Evolutionary conservation across 2,888 invertebrate species (phyloP).

Genomic region (Cosmia pyralina): DNA sequence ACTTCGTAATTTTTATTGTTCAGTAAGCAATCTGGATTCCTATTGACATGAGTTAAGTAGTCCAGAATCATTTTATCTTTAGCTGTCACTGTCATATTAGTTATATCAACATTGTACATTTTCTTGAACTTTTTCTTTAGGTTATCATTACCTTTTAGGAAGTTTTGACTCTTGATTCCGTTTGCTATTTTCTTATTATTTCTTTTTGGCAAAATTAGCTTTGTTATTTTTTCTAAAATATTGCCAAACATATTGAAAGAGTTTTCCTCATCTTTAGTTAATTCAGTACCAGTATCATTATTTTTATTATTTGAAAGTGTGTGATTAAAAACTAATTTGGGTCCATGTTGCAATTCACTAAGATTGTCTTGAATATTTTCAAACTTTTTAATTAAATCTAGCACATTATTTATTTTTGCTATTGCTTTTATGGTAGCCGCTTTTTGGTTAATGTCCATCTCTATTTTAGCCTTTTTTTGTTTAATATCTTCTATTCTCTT

Average conservation of each 20-base stretch:
- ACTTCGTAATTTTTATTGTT: slow-evolving; percentile 62
- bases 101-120: slow-evolving; percentile 72
- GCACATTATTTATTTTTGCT: slow-evolving; percentile 77
- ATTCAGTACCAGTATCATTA: slow-evolving; percentile 7
- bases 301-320: slow-evolving; percentile 5
- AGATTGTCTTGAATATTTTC: slow-evolving; percentile 76
- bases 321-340: slow-evolving; percentile 25
- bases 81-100: slow-evolving; percentile 71
- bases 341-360: slow-evolving; percentile 65
- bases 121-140: slow-evolving; percentile 71
- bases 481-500: not conserved
- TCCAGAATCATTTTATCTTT: slow-evolving; percentile 84
- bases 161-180: slow-evolving; percentile 69
- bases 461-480: slow-evolving; percentile 9
- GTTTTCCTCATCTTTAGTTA: slow-evolving; percentile 68
- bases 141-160: slow-evolving; percentile 65
- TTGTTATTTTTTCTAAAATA: slow-evolving; percentile 80
- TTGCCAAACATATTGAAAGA: slow-evolving; percentile 78
- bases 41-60: slow-evolving; percentile 79
- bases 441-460: slow-evolving; percentile 22
- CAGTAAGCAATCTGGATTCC: slow-evolving; percentile 76
- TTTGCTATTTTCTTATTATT: slow-evolving; percentile 70
- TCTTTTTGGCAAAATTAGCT: slow-evolving; percentile 78
- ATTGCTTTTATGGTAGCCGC: slow-evolving; percentile 70
- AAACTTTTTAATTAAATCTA: slow-evolving; percentile 80